Base-by-base conservation (phyloP, 1,140 invertebrate genomes). In the Lordiphosa clarofinis region DNA sequence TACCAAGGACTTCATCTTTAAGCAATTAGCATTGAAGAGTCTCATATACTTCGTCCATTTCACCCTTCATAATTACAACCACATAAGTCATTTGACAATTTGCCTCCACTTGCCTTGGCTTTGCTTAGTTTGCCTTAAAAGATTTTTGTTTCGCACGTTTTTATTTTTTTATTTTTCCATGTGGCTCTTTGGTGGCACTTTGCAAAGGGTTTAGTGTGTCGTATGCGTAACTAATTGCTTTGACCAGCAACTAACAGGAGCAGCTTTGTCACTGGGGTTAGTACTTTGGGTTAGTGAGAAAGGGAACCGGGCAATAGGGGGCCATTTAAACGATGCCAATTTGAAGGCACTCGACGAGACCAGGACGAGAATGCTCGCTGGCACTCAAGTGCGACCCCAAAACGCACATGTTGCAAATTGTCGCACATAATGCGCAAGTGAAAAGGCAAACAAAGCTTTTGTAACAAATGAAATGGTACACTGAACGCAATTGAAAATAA, bases 331-430 rank as follows among this genome's bases (percentile, higher is more conserved):
- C 67, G 67, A 40, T 62, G 63, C 37, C 67, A 67, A 71, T 71
- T 71, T 55, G 44, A 62, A 67, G 53, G 63, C 53, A 71, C 53
- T 71, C 43, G 62, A 67, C 67, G 57, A 63, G 50, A 24, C 47
- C 47, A 61, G 31, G n/a, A n/a, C n/a, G n/a, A n/a, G n/a, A n/a
- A n/a, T n/a, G n/a, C n/a, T n/a, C n/a, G n/a, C n/a, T n/a, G n/a
- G n/a, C n/a, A n/a, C n/a, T n/a, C n/a, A n/a, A n/a, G n/a, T n/a
- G n/a, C n/a, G 61, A 48, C 37, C 36, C 47, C 60, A 43, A n/a
- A 52, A 70, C 57, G 63, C 57, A 70, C 49, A 53, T 53, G 67
- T 67, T 61, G 67, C 67, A 70, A 70, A 67, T 67, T 70, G 57
- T 70, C 63, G 53, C 47, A 49, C 48, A 48, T 67, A 70, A 57